A percentile compares a stretch with the other conserved stretches of the same genome.
Conservation (phyloP, 1,140 invertebrate species). For the Drosophila willistoni region DNA sequence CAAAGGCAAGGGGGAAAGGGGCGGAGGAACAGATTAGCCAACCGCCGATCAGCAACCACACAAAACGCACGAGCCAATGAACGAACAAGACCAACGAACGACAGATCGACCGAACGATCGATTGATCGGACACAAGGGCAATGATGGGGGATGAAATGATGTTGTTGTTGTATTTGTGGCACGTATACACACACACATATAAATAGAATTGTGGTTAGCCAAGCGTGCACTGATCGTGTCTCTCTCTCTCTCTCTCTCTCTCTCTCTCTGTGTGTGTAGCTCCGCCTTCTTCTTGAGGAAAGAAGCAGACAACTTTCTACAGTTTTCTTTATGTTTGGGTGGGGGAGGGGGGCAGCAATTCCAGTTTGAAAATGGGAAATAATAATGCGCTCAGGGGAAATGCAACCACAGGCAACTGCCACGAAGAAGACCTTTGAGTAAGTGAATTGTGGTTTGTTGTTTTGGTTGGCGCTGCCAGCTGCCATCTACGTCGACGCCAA, state of each 20-base stretch:
- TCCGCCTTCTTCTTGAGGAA: constrained; percentile 19
- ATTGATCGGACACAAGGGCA: background rate
- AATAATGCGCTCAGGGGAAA: constrained; percentile 9
- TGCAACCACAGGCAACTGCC: constrained; percentile 19
- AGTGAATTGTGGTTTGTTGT: constrained; percentile 83
- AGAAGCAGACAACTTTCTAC: background rate
- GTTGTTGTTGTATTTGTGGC: constrained; percentile 7
- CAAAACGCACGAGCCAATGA: constrained; percentile 3
- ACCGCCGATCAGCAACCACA: constrained; percentile 37
- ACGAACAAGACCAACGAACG: background rate
- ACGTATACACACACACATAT: background rate
- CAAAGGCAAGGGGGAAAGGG: background rate
- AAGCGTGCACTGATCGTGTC: constrained; percentile 33
- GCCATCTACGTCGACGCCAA: constrained; percentile 21
- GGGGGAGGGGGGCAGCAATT: constrained; percentile 15
- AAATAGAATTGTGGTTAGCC: constrained; percentile 23
- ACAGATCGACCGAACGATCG: background rate
- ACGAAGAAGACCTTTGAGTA: constrained; percentile 49
- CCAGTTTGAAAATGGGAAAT: constrained; percentile 38
- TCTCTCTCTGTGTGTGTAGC: constrained; percentile 14
- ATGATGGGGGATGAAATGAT: constrained; percentile 6
- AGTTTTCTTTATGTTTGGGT: background rate
- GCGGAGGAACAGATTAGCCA: constrained; percentile 31
- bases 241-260: constrained; percentile 22
- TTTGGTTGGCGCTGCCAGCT: constrained; percentile 67